These are phyloP conservation scores for Mycalesis mineus DNA, from an alignment of 2,888 invertebrate genomes.

Conservation along the genomic window DNA sequence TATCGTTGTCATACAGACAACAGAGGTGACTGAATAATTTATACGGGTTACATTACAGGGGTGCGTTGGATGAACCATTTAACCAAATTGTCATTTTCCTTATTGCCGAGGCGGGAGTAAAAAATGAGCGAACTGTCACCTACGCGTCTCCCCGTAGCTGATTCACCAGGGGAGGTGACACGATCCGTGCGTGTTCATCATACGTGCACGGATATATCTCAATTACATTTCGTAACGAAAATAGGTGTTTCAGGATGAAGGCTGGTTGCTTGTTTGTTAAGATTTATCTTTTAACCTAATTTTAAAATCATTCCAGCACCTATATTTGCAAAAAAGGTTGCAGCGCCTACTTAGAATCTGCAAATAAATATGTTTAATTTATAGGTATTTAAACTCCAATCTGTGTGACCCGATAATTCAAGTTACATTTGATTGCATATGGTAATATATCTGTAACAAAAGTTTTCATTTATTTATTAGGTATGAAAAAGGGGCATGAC, in stretches of 20 bases:
- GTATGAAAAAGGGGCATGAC: too few species aligned
- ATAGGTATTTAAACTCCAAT: too few species aligned
- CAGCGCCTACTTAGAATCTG: too few species aligned
- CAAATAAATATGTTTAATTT: too few species aligned
- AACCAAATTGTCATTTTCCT: constrained; percentile 68
- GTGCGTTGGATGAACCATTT: constrained; percentile 65
- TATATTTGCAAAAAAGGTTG: too few species aligned
- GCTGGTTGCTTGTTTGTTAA: not conserved
- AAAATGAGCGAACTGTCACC: constrained; percentile 14
- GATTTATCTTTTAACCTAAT: not conserved
- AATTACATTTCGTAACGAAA: constrained; percentile 8
- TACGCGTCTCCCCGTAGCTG: constrained; percentile 8
- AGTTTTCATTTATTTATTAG: too few species aligned
- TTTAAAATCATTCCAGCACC: too few species aligned
- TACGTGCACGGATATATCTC: constrained; percentile 5
- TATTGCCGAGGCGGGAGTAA: constrained; percentile 31
- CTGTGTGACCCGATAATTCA: too few species aligned
- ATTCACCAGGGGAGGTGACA: constrained; percentile 10
- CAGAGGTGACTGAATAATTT: constrained; percentile 64
- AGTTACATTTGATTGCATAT: too few species aligned
- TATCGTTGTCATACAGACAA: constrained; percentile 60
- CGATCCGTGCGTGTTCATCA: constrained; percentile 12
- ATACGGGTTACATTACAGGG: constrained; percentile 40
- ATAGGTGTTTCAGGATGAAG: constrained; percentile 1
- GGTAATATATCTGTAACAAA: too few species aligned